Base-by-base conservation (phyloP, 1,140 invertebrate species). In the Eueides isabella region DNA sequence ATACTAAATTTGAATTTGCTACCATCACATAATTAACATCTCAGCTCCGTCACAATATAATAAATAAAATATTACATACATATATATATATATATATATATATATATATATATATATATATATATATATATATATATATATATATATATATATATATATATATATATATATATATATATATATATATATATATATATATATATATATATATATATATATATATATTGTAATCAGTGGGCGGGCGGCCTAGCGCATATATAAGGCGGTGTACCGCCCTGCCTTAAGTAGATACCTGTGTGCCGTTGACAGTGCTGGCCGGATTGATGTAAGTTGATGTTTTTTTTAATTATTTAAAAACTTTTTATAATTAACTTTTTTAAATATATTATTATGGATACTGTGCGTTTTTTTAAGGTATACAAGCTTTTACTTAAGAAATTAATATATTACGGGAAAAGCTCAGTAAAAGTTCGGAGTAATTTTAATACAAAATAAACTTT, bases 261-360 rank as follows among this genome's bases (percentile, higher is more conserved):
- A 69, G 67, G 67, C 67, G 67, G 67, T 48, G 55, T 48, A 61
- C 55, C 44, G 67, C 67, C 55, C 29, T 29, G 26, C n/a, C 23
- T 35, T 31, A 69, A 69, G 67, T 55, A 72, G 62, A 72, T 55
- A 72, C 70, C 70, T 72, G 70, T 72, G 70, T 31, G 61, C 62
- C 35, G 69, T 65, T 44, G 69, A 48, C 69, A 33, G 69, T 71
- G 69, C 26, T 55, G 29, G 69, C 38, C 23, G 70, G 35, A 61
- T 31, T n/a, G 63, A 62, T 28, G 70, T 72, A 35, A 72, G 70
- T 72, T 38, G 9, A 16, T 30, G 48, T 61, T 68, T 48, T 55
- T 48, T 48, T 41, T 11, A 35, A 33, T 23, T 38, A 23, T 48
- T 41, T 19, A 5, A 28, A 1, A 29, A 4, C n/a, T 26, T 38